These are phyloP conservation scores for Halcyon malimbica DNA, from an alignment of 2,113 vertebrate genomes.

Conservation along the genomic window DNA sequence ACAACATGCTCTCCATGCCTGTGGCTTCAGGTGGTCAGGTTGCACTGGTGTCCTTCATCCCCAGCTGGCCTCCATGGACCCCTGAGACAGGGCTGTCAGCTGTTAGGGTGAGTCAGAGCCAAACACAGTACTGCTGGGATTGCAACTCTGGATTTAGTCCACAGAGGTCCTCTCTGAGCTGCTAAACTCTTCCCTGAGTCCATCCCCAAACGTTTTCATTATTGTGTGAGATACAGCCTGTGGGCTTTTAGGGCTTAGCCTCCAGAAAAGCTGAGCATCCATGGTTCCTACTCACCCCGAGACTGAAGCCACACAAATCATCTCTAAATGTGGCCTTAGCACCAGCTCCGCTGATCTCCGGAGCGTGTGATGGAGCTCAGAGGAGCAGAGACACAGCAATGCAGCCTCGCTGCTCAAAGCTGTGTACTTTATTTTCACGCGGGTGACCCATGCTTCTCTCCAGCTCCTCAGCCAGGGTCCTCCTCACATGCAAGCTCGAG, in stretches of 20 bases:
- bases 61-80: background rate
- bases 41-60: background rate
- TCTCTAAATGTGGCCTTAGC: background rate
- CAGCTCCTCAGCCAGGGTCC: background rate
- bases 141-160: background rate
- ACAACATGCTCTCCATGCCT: accelerated
- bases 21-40: background rate
- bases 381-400: accelerated
- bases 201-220: background rate
- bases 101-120: background rate
- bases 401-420: background rate
- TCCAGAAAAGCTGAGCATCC: background rate
- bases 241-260: background rate
- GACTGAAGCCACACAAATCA: background rate
- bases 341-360: background rate
- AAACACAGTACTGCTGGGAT: background rate
- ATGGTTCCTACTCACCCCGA: background rate
- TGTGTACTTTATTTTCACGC: background rate
- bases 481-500: background rate
- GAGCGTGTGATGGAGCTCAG: background rate
- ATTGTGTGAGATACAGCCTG: background rate
- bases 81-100: background rate
- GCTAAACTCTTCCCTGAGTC: background rate
- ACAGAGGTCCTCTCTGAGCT: background rate
- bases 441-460: background rate